Evolutionary conservation across 37 sponge, comb jelly and placozoan species (phyloP), one percentile per base, ranked within the genome.

Genomic region (Oopsacas minuta): DNA sequence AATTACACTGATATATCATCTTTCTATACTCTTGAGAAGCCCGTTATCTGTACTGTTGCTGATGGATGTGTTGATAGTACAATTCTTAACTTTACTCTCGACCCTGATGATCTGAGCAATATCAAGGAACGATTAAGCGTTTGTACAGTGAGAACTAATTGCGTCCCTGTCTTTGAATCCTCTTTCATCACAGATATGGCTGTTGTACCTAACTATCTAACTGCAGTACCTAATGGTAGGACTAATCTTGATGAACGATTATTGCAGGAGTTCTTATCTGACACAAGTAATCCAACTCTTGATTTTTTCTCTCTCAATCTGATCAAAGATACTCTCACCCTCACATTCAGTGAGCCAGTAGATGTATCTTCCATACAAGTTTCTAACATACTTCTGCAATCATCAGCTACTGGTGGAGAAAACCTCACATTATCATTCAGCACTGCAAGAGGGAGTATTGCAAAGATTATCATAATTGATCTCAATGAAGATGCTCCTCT

Each of bases 301-400:
- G 36, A 23, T 0, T 82, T 36, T 49, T 95, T 87, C 61, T 37
- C 52, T 38, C 61, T 91, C 1, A 90, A 92, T 83, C 88, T 88
- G 34, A 87, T 86, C 30, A 69, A 38, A 23, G 83, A 85, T 0
- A 38, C 36, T 12, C 81, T 95, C 7, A 42, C 36, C 0, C 82
- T 95, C 42, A 88, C 87, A 20, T 95, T 92, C 86, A 53, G 82
- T 84, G 96, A 95, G 46, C 87, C 90, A 20, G 90, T 91, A 0
- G 81, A 88, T 82, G 51, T 52, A 32, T 61, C 75, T 61, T 25
- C 20, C 7, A 61, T 61, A 25, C 17, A 61, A 61, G 22, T 61
- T 32, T 61, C 75, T n/a, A 61, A 61, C 75, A 61, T 61, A 10
- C 5, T 25, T n/a, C 30, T 61, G 7, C 75, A 61, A 61, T 10